phyloP scores from a whole-genome alignment of 2,113 vertebrate species.

The Ophthalmolycus amberensis region DNA sequence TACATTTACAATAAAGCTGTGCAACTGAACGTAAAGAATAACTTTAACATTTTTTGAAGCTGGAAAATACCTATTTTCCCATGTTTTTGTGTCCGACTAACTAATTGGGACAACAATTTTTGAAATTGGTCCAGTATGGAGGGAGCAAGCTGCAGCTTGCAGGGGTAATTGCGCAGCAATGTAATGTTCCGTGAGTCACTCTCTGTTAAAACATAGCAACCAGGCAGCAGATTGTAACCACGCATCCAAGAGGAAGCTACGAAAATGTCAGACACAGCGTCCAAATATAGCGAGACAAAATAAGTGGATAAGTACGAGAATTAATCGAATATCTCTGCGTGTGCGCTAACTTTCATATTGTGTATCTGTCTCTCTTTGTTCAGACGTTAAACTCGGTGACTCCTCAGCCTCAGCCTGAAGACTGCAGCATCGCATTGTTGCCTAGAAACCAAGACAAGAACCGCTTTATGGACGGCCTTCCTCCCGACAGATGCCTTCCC shows the following conservation, averaged over 20 bases:
- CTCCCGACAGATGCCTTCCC: constrained; percentile 98
- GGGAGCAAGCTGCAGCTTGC: neutral
- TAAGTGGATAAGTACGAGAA: neutral
- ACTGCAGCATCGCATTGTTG: constrained; percentile 98
- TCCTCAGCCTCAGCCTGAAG: constrained; percentile 96
- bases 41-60: neutral
- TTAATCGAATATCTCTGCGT: neutral
- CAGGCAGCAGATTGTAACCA: neutral
- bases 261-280: neutral
- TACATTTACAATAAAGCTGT: neutral
- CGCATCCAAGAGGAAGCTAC: neutral
- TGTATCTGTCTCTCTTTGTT: constrained; percentile 16
- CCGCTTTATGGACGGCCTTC: constrained; percentile 98
- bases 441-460: constrained; percentile 99
- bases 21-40: neutral
- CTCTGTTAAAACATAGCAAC: neutral
- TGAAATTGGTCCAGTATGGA: neutral
- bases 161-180: neutral
- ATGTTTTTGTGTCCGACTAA: neutral
- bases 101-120: neutral
- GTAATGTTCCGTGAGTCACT: neutral
- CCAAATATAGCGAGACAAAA: neutral
- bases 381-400: constrained; percentile 99
- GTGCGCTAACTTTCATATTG: neutral
- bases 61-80: neutral